Evolutionary conservation across 2,797 vertebrate genomes (phyloP).

Genomic region (Squalus acanthias): DNA sequence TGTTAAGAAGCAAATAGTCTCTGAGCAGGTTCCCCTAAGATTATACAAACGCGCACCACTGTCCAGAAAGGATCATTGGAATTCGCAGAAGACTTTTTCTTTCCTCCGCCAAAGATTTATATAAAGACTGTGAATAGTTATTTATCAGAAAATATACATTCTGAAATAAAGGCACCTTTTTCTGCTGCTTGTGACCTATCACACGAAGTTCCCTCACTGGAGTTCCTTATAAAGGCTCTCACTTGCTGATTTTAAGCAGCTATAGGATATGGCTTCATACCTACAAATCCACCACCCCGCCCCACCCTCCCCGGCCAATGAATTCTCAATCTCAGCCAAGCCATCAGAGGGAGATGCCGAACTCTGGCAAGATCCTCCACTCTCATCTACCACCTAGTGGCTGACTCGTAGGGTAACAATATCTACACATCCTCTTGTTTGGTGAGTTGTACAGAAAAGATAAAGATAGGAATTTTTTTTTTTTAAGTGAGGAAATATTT

Average conservation of each 20-base stretch:
- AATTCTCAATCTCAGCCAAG: background rate
- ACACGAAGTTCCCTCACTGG: background rate
- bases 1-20: slow-evolving; percentile 54
- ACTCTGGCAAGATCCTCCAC: background rate
- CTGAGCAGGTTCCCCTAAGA: slow-evolving; percentile 46
- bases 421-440: background rate
- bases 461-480: background rate
- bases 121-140: background rate
- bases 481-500: background rate
- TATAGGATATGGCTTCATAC: background rate
- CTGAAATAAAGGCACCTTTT: background rate
- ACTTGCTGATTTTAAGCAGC: background rate
- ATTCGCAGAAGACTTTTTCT: background rate
- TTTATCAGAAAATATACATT: background rate
- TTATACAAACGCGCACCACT: slow-evolving; percentile 44
- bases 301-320: background rate
- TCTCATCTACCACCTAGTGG: background rate
- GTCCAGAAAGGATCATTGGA: background rate
- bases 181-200: background rate
- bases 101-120: background rate
- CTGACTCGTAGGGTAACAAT: background rate
- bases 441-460: background rate
- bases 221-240: background rate
- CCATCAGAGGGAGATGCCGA: background rate
- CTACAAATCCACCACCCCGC: background rate